Percentiles rank a stretch among this genome's conserved stretches.
phyloP scores from a whole-genome alignment of 2,113 vertebrate genomes.

The Rhinolophus sinicus region DNA sequence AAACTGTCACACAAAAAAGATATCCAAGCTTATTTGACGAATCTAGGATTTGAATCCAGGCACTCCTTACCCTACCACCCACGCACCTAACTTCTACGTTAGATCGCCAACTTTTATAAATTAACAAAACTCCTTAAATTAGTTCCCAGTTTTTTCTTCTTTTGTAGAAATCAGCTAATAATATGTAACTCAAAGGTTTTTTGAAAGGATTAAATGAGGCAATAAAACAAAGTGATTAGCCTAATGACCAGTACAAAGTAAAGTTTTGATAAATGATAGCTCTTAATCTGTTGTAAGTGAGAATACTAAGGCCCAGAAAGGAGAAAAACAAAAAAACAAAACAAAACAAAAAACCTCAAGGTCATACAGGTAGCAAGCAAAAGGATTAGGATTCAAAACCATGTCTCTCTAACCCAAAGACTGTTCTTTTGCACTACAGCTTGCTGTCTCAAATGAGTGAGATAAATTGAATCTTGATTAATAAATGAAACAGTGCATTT shows the following conservation, averaged over 20 bases:
- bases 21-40: background rate
- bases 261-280: conserved; percentile 14
- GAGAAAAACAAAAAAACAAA: background rate
- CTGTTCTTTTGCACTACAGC: conserved; percentile 51
- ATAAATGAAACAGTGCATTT: conserved; percentile 72
- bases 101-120: background rate
- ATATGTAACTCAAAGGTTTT: background rate
- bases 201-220: background rate
- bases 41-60: background rate
- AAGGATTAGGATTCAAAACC: conserved; percentile 67
- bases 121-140: background rate
- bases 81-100: background rate
- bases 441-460: conserved; percentile 63
- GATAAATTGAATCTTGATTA: conserved; percentile 78
- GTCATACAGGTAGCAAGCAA: conserved; percentile 41
- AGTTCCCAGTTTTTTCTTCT: background rate
- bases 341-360: conserved; percentile 43
- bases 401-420: background rate
- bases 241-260: conserved; percentile 24
- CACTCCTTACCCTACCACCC: background rate
- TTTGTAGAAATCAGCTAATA: background rate
- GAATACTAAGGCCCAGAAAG: background rate
- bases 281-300: conserved; percentile 25
- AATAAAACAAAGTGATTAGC: conserved; percentile 3
- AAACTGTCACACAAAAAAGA: background rate